Percentiles rank a stretch among this genome's conserved stretches.
Conservation (phyloP, 2,888 invertebrate species). For the Brenthis ino region DNA sequence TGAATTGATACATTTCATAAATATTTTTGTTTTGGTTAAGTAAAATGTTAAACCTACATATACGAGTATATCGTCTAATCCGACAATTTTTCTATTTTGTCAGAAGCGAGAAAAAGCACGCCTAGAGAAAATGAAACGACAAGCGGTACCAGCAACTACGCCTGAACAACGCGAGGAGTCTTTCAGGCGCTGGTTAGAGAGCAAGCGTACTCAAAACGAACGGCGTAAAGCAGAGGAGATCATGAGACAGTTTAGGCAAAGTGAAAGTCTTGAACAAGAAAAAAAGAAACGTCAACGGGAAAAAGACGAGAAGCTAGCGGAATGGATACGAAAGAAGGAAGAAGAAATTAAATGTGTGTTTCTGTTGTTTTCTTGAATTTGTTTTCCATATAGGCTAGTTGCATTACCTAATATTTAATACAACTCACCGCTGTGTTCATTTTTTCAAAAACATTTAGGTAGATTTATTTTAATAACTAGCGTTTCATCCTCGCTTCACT, state of each 20-base stretch:
- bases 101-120: slow-evolving; percentile 62
- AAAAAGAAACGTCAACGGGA: slow-evolving; percentile 60
- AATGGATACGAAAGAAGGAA: slow-evolving; percentile 83
- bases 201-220: slow-evolving; percentile 69
- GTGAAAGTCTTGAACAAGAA: slow-evolving; percentile 65
- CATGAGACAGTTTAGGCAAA: slow-evolving; percentile 60
- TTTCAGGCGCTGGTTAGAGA: slow-evolving; percentile 79
- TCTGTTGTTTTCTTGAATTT: not conserved
- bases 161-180: slow-evolving; percentile 75
- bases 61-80: too few relatives aligned
- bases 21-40: too few relatives aligned
- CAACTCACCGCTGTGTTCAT: too few relatives aligned
- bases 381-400: too few relatives aligned
- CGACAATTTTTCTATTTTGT: not conserved
- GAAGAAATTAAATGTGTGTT: slow-evolving; percentile 80
- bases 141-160: slow-evolving; percentile 52
- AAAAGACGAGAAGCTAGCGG: slow-evolving; percentile 75
- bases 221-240: slow-evolving; percentile 68
- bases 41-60: too few relatives aligned
- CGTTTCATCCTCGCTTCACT: too few relatives aligned
- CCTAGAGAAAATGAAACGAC: slow-evolving; percentile 56
- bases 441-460: too few relatives aligned
- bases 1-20: too few relatives aligned
- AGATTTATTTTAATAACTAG: too few relatives aligned
- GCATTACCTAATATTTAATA: too few relatives aligned